Evolutionary conservation across 2,888 invertebrate species (phyloP).

Genomic region (Callinectes sapidus): DNA sequence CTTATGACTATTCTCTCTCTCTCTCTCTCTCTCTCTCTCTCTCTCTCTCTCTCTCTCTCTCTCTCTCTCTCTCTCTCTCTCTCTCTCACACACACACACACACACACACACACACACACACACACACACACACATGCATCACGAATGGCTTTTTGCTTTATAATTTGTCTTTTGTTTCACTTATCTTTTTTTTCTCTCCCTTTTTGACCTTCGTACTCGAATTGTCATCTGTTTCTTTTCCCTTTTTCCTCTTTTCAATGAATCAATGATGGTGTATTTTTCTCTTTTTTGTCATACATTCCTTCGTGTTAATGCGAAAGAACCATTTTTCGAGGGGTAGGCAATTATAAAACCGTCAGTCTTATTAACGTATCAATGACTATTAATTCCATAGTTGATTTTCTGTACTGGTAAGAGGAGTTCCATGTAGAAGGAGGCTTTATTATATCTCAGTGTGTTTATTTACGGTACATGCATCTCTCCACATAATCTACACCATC

Average conservation of each 20-base stretch:
- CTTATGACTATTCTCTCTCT: background rate
- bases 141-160: background rate
- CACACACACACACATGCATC: no score
- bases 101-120: no score
- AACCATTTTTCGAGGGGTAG: background rate
- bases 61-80: no score
- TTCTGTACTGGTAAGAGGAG: no score
- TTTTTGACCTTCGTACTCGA: no score
- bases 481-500: background rate
- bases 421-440: no score
- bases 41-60: background rate
- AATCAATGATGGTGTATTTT: background rate
- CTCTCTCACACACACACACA: background rate
- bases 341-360: no score
- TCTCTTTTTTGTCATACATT: background rate
- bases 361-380: no score
- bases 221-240: no score
- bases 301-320: background rate
- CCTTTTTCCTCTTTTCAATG: background rate
- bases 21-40: background rate
- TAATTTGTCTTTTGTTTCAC: background rate
- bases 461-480: background rate
- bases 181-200: background rate
- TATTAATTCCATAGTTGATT: no score
- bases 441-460: background rate